phyloP scores from a whole-genome alignment of 1,140 invertebrate species.

The Agraylea sexmaculata region DNA sequence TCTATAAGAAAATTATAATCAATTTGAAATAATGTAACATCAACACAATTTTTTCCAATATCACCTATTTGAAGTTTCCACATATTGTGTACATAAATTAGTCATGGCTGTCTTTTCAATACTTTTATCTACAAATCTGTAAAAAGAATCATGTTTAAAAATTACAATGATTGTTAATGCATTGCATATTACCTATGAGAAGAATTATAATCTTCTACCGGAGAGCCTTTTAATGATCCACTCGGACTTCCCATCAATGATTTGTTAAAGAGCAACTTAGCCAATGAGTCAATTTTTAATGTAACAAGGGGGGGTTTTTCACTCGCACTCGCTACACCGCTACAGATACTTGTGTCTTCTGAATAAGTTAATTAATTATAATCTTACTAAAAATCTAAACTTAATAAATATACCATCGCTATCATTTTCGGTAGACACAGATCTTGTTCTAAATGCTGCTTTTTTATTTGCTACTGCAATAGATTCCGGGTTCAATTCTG shows the following conservation, averaged over 20 bases:
- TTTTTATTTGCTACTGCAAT: constrained; percentile 50
- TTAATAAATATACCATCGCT: constrained; percentile 30
- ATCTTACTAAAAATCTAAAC: no score
- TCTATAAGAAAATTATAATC: constrained; percentile 35
- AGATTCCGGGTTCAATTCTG: constrained; percentile 54
- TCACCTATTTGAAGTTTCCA: constrained; percentile 18
- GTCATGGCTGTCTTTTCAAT: constrained; percentile 16
- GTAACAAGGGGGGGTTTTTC: constrained; percentile 46
- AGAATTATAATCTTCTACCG: constrained; percentile 24
- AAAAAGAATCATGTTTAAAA: constrained; percentile 2
- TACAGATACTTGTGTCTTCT: constrained; percentile 26
- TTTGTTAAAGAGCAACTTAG: constrained; percentile 50
- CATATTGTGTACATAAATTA: constrained; percentile 16
- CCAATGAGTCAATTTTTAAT: constrained; percentile 49
- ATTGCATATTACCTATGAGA: constrained; percentile 16
- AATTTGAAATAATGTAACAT: no score
- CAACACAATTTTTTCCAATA: no score
- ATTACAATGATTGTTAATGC: no score
- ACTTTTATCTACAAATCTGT: constrained; percentile 13
- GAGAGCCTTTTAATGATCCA: constrained; percentile 30
- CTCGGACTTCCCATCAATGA: constrained; percentile 33
- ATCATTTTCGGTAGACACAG: constrained; percentile 39
- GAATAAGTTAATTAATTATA: constrained; percentile 11
- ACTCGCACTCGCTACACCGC: constrained; percentile 4
- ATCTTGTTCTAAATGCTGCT: constrained; percentile 42